Evolutionary conservation across 2,888 invertebrate genomes (phyloP).

Genomic region (Mesochorus sp.): DNA sequence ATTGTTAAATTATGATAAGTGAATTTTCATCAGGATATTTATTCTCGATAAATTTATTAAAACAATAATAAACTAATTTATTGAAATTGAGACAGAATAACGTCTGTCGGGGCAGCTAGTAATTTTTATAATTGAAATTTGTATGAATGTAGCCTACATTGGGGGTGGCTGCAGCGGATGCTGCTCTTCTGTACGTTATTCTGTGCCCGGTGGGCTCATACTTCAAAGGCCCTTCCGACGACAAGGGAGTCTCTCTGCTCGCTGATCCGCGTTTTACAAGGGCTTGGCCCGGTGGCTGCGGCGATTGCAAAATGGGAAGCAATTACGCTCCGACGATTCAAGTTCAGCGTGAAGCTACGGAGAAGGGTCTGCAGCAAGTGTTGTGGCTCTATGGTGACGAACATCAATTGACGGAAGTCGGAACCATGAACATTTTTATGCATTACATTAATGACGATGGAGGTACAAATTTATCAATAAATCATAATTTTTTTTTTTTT

Average conservation of each 20-base stretch:
- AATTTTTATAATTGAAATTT: background rate
- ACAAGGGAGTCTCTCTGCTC: slow-evolving; percentile 91
- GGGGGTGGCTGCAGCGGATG: slow-evolving; percentile 93
- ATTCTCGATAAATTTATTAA: too few species aligned
- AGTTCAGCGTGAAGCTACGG: slow-evolving; percentile 89
- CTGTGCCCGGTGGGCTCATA: slow-evolving; percentile 97
- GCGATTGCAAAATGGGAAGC: slow-evolving; percentile 97
- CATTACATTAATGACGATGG: slow-evolving; percentile 94
- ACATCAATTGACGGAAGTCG: slow-evolving; percentile 97
- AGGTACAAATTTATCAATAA: slow-evolving; percentile 85
- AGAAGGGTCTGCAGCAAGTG: slow-evolving; percentile 94
- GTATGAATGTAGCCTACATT: slow-evolving; percentile 90
- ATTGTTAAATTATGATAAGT: too few species aligned
- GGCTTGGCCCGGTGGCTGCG: slow-evolving; percentile 97
- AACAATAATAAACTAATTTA: too few species aligned
- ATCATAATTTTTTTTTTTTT: background rate
- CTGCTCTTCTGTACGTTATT: slow-evolving; percentile 95
- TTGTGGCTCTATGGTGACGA: slow-evolving; percentile 98
- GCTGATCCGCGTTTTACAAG: slow-evolving; percentile 95
- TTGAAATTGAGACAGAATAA: too few species aligned
- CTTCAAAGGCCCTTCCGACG: slow-evolving; percentile 87
- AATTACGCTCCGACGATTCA: slow-evolving; percentile 95
- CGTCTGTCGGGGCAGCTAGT: too few species aligned
- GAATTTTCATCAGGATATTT: too few species aligned
- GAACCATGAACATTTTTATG: slow-evolving; percentile 99